Percentiles rank a stretch among this genome's conserved stretches.
These are phyloP conservation scores for Cyrtorhinus lividipennis DNA, from an alignment of 1,140 invertebrate species.

Conservation along the genomic window DNA sequence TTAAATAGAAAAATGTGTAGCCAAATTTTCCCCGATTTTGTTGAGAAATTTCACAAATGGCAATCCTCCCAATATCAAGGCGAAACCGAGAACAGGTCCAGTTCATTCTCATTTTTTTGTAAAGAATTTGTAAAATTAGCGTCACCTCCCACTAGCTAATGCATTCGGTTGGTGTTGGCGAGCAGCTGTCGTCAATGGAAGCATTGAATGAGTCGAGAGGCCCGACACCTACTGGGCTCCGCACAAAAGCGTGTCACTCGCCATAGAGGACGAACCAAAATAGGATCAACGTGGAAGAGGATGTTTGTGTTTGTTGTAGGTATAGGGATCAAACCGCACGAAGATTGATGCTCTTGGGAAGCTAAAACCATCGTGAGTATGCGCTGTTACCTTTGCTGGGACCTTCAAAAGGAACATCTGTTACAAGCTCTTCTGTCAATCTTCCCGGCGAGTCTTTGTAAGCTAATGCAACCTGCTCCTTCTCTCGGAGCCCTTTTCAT, in stretches of 20 bases:
- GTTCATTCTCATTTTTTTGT: too few species aligned
- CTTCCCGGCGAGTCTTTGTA: background rate
- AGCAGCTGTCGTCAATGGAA: too few species aligned
- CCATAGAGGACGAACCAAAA: background rate
- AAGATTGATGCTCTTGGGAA: conserved; percentile 5
- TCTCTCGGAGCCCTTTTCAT: background rate
- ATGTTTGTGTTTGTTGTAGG: conserved; percentile 6
- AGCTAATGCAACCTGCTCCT: background rate
- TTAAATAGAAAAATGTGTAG: too few species aligned
- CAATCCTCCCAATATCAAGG: too few species aligned
- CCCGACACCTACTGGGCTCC: too few species aligned
- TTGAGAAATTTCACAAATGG: too few species aligned
- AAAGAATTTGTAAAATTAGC: too few species aligned
- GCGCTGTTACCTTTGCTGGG: background rate
- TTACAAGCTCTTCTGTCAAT: conserved; percentile 9
- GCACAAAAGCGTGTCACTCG: background rate
- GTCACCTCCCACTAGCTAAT: too few species aligned
- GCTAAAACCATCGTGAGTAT: background rate
- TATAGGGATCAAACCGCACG: background rate
- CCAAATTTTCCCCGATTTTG: too few species aligned
- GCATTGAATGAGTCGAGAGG: too few species aligned
- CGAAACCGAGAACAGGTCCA: too few species aligned
- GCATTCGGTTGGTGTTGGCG: too few species aligned
- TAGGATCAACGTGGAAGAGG: background rate
- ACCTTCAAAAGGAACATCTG: conserved; percentile 8